Conservation (phyloP, 2,113 vertebrate genomes). For the Andinoacara biseriatus region DNA sequence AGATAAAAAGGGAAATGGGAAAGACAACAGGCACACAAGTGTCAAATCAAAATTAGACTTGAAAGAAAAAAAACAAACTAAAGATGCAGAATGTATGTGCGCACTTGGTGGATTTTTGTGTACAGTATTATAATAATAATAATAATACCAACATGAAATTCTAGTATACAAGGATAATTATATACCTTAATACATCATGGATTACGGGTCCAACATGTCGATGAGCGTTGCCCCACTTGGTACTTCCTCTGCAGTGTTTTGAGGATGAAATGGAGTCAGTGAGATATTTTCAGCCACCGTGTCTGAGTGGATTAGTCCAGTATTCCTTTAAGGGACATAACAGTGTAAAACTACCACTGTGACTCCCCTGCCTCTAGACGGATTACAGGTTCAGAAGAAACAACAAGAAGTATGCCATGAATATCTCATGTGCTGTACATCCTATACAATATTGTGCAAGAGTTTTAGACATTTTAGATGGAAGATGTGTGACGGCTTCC, state of each 20-base stretch:
- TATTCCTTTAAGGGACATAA: slow-evolving; percentile 64
- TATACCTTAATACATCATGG: neutral
- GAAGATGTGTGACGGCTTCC: neutral
- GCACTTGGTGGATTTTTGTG: neutral
- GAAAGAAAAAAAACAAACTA: no score
- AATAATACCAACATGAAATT: neutral
- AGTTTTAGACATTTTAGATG: neutral
- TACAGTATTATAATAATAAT: neutral
- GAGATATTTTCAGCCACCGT: slow-evolving; percentile 70
- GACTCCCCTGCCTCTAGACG: slow-evolving; percentile 21
- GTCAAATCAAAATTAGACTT: neutral
- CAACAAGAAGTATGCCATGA: slow-evolving; percentile 11
- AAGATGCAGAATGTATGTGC: neutral
- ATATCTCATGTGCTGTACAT: slow-evolving; percentile 6
- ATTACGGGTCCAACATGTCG: neutral
- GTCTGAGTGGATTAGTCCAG: slow-evolving; percentile 69
- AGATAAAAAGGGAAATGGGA: neutral
- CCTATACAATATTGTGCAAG: neutral
- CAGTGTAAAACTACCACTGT: slow-evolving; percentile 39
- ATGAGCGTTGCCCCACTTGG: slow-evolving; percentile 32
- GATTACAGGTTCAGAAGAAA: slow-evolving; percentile 48
- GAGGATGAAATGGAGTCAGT: slow-evolving; percentile 53
- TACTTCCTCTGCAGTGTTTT: slow-evolving; percentile 47
- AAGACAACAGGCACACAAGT: neutral
- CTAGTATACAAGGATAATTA: neutral